Percentiles rank a stretch among this genome's conserved stretches.
These are phyloP conservation scores for Ormyrus rosae DNA, from an alignment of 2,888 invertebrate species.

Conservation along the genomic window DNA sequence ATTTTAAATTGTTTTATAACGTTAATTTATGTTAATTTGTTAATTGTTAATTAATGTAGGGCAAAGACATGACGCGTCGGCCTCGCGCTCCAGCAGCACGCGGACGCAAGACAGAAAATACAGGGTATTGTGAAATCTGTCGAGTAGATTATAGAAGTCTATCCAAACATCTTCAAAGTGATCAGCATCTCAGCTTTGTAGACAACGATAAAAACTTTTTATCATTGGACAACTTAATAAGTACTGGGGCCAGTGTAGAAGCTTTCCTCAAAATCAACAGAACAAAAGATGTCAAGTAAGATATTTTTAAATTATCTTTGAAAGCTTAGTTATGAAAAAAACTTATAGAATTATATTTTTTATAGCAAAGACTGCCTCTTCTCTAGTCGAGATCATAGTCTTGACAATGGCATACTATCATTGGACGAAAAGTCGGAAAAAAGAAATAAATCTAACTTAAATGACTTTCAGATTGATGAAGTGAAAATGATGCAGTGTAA, in stretches of 20 bases:
- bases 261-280: constrained; percentile 82
- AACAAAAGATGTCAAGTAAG: constrained; percentile 73
- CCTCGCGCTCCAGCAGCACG: constrained; percentile 73
- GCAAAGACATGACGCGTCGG: constrained; percentile 76
- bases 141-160: constrained; percentile 85
- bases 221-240: constrained; percentile 84
- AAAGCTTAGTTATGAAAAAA: neutral
- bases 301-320: neutral
- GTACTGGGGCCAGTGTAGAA: constrained; percentile 82
- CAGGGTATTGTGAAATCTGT: constrained; percentile 89
- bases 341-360: constrained; percentile 17
- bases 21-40: too few species aligned
- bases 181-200: constrained; percentile 85
- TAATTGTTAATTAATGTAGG: constrained; percentile 59
- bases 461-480: constrained; percentile 64
- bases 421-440: constrained; percentile 63
- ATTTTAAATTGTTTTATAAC: too few species aligned
- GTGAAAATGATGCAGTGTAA: constrained; percentile 74
- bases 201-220: constrained; percentile 86
- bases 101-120: constrained; percentile 73
- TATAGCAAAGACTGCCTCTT: constrained; percentile 70
- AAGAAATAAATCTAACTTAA: constrained; percentile 63
- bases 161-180: constrained; percentile 84
- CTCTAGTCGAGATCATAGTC: constrained; percentile 68
- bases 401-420: constrained; percentile 66